Conservation (phyloP, 2,797 vertebrate species). For the Pelochelys cantorii region DNA sequence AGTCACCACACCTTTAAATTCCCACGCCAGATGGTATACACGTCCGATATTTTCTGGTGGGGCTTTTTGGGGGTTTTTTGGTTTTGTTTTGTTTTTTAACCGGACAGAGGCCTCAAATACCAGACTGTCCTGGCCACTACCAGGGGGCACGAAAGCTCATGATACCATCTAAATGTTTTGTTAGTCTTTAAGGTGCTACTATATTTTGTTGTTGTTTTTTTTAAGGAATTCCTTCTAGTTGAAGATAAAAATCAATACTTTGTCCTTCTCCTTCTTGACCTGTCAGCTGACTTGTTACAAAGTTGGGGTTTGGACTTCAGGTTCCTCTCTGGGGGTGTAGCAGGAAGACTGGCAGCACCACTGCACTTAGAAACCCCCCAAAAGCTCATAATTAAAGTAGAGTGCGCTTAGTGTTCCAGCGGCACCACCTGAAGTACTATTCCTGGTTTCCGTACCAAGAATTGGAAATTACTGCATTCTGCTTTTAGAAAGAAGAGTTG, state of each 20-base stretch:
- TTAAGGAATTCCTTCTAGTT: not conserved
- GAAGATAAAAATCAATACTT: not conserved
- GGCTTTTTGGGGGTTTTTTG: no score
- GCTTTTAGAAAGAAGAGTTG: not conserved
- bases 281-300: not conserved
- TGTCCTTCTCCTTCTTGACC: not conserved
- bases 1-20: no score
- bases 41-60: no score
- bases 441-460: not conserved
- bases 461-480: not conserved
- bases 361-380: not conserved
- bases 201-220: no score
- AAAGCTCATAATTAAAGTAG: not conserved
- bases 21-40: no score
- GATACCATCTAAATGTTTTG: no score
- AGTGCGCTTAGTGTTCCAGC: not conserved
- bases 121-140: no score
- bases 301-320: not conserved
- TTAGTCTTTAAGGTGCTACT: no score
- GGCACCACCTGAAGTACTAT: not conserved
- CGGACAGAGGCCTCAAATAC: no score
- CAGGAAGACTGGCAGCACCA: not conserved
- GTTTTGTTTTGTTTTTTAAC: no score
- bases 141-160: no score
- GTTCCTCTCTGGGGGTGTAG: not conserved